Conservation (phyloP, 2,888 invertebrate genomes). For the Empis livida region DNA sequence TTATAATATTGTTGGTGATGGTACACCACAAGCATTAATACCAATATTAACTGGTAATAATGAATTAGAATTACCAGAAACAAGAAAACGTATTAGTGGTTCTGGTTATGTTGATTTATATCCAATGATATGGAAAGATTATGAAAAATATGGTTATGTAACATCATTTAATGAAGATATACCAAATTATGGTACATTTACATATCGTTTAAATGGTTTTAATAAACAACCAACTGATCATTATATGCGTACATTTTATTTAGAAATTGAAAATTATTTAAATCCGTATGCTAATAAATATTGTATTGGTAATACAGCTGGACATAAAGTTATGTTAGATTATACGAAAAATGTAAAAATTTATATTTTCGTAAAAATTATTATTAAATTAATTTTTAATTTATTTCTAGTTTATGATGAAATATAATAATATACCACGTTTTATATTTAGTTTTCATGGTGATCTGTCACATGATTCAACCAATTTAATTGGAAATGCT, state of each 20-base stretch:
- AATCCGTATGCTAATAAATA: constrained; percentile 39
- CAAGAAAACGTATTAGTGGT: constrained; percentile 52
- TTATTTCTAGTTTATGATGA: constrained; percentile 38
- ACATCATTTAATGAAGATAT: constrained; percentile 82
- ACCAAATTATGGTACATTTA: constrained; percentile 74
- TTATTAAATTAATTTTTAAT: too few species aligned
- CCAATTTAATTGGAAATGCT: constrained; percentile 61
- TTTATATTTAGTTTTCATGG: constrained; percentile 83
- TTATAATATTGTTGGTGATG: constrained; percentile 77
- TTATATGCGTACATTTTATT: constrained; percentile 70
- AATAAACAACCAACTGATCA: constrained; percentile 73
- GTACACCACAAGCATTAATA: constrained; percentile 75
- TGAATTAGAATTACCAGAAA: constrained; percentile 80
- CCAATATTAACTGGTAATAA: constrained; percentile 75
- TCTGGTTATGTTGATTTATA: constrained; percentile 59
- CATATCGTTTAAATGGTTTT: constrained; percentile 82
- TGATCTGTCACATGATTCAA: constrained; percentile 77
- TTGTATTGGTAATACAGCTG: constrained; percentile 59
- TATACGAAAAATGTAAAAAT: constrained; percentile 48
- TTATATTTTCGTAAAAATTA: too few species aligned
- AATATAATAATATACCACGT: constrained; percentile 54
- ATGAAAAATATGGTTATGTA: constrained; percentile 53
- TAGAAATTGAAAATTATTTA: constrained; percentile 48
- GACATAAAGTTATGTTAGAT: constrained; percentile 54
- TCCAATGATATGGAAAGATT: constrained; percentile 78